A percentile compares a stretch with the other conserved stretches of the same genome.
Evolutionary conservation across 2,888 invertebrate genomes (phyloP).

Genomic region (Drosophila cognata): DNA sequence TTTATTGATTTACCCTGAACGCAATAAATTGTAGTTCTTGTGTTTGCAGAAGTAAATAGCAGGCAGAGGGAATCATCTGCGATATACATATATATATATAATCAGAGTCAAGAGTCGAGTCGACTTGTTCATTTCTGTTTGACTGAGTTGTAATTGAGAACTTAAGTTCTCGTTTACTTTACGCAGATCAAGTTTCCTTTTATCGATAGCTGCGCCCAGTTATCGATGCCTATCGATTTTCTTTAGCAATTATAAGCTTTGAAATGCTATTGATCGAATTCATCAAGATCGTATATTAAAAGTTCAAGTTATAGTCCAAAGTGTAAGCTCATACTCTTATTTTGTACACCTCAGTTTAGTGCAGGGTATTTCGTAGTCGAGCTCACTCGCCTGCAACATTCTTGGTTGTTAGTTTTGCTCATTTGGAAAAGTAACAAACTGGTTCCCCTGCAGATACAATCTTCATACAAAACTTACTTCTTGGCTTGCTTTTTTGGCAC

Average conservation of each 20-base stretch:
- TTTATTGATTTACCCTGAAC: neutral
- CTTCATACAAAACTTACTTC: neutral
- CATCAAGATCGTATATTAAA: neutral
- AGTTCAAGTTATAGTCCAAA: rapidly evolving
- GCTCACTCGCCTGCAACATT: neutral
- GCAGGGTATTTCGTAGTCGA: neutral
- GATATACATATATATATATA: neutral
- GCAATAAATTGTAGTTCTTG: neutral
- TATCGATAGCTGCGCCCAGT: neutral
- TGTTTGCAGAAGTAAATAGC: neutral
- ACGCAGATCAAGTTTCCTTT: neutral
- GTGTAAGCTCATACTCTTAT: neutral
- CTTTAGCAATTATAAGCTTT: neutral
- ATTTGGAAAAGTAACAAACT: neutral
- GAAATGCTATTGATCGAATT: neutral
- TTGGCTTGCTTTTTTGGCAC: neutral
- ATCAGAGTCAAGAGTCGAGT: neutral
- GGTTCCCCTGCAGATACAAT: neutral
- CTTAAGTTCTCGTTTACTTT: neutral
- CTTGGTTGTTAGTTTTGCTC: neutral
- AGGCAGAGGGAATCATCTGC: neutral
- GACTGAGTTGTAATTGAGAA: neutral
- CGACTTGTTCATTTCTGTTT: rapidly evolving
- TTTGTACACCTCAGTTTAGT: neutral
- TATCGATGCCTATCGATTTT: neutral